Evolutionary conservation across 2,888 invertebrate species (phyloP).

Genomic region (Synanthedon formicaeformis): DNA sequence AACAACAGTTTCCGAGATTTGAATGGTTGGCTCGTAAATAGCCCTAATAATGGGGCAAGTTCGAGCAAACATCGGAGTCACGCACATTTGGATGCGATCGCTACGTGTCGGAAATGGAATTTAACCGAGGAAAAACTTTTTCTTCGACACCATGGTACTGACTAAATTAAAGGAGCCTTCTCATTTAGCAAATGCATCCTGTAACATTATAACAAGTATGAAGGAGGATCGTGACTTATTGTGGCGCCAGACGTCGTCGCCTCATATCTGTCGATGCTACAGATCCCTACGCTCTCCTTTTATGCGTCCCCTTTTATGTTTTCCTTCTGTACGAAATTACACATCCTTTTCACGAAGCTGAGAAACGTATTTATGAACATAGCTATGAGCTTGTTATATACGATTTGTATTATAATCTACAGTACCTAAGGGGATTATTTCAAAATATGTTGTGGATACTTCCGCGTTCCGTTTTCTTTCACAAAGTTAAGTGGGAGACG

Average conservation of each 20-base stretch:
- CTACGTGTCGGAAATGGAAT: slow-evolving; percentile 1
- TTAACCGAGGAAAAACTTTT: neutral
- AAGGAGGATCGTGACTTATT: slow-evolving; percentile 21
- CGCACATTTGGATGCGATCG: slow-evolving; percentile 10
- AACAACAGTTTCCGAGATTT: slow-evolving; percentile 12
- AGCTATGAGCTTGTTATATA: neutral
- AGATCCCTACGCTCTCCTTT: slow-evolving; percentile 12
- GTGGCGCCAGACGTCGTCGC: slow-evolving; percentile 19
- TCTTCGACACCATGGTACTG: slow-evolving; percentile 6
- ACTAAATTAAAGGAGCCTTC: slow-evolving; percentile 21
- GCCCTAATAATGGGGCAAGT: slow-evolving; percentile 15
- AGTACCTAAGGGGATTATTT: neutral
- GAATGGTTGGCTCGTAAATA: slow-evolving; percentile 14
- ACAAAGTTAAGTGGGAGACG: too few species aligned
- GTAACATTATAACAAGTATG: slow-evolving; percentile 24
- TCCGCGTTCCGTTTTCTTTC: too few species aligned
- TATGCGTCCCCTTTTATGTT: slow-evolving; percentile 20
- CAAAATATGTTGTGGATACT: too few species aligned
- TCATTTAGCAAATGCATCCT: slow-evolving; percentile 35
- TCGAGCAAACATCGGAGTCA: slow-evolving; percentile 14
- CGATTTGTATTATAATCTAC: neutral
- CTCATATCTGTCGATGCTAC: slow-evolving; percentile 12
- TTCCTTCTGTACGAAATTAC: slow-evolving; percentile 19
- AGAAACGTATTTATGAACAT: neutral
- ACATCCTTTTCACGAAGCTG: slow-evolving; percentile 9